Evolutionary conservation across 2,113 vertebrate genomes (phyloP).

Genomic region (Paramormyrops kingsleyae): DNA sequence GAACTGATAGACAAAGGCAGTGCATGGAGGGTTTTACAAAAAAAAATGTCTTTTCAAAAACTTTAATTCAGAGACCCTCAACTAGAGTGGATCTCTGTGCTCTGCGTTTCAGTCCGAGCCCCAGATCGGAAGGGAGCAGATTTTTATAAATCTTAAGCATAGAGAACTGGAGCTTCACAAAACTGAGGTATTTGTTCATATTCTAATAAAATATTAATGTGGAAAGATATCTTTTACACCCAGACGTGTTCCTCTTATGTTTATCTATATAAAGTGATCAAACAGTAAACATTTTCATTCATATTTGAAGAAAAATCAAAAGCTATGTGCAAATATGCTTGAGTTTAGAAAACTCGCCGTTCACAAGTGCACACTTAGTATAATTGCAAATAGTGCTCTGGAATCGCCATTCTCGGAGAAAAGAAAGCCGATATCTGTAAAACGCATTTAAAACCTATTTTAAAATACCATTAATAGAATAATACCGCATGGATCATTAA

Average conservation of each 20-base stretch:
- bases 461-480: not conserved
- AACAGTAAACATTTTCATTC: not conserved
- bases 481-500: not conserved
- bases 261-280: not conserved
- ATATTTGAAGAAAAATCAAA: not conserved
- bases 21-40: constrained; percentile 22
- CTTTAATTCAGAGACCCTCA: constrained; percentile 35
- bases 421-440: not conserved
- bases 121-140: constrained; percentile 39
- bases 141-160: constrained; percentile 64
- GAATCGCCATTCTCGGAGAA: not conserved
- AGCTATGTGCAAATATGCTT: not conserved
- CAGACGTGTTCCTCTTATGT: not conserved
- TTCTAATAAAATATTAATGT: constrained; percentile 33
- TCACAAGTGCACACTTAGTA: not conserved
- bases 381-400: not conserved
- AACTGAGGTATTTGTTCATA: constrained; percentile 18
- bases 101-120: constrained; percentile 40
- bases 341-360: not conserved
- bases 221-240: constrained; percentile 39
- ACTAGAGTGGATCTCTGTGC: constrained; percentile 48
- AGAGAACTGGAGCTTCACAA: constrained; percentile 65
- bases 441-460: not conserved
- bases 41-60: constrained; percentile 47
- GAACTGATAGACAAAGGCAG: constrained; percentile 79